A percentile compares a stretch with the other conserved stretches of the same genome.
Conservation (phyloP, 2,888 invertebrate genomes). For the Tenthredo scrophulariae region DNA sequence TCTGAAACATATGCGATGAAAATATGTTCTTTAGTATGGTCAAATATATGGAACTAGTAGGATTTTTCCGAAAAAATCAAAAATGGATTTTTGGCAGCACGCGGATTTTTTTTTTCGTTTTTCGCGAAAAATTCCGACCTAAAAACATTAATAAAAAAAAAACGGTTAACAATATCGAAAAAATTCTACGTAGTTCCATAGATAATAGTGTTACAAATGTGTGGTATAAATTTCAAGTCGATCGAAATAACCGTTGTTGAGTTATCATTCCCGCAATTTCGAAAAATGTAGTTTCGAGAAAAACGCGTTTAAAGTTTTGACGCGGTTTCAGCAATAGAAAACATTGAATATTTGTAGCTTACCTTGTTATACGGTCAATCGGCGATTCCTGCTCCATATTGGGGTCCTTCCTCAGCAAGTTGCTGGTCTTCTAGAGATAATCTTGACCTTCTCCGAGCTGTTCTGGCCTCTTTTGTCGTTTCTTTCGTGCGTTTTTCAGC, state of each 20-base stretch:
- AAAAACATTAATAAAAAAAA: neutral
- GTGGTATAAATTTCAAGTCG: slow-evolving; percentile 21
- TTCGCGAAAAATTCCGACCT: neutral
- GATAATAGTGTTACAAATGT: slow-evolving; percentile 14
- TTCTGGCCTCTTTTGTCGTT: slow-evolving; percentile 25
- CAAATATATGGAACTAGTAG: slow-evolving; percentile 23
- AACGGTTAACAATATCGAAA: neutral
- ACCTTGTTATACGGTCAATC: neutral
- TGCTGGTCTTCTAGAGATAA: slow-evolving; percentile 10
- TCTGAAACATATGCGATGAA: too few relatives aligned
- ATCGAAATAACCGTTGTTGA: slow-evolving; percentile 26
- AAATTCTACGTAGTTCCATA: slow-evolving; percentile 13
- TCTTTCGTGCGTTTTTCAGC: slow-evolving; percentile 20
- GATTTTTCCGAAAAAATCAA: slow-evolving; percentile 17
- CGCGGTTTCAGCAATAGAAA: neutral
- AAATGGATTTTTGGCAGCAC: slow-evolving; percentile 27
- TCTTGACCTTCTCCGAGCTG: slow-evolving; percentile 28
- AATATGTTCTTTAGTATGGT: neutral
- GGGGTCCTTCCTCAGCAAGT: neutral
- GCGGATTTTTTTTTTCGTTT: neutral
- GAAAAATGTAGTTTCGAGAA: slow-evolving; percentile 46
- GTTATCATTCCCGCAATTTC: slow-evolving; percentile 17
- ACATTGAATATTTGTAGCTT: neutral
- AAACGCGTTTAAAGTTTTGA: slow-evolving; percentile 12
- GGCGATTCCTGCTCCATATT: slow-evolving; percentile 5